Conservation (phyloP, 2,888 invertebrate genomes). For the Apomyelois bistriatella region DNA sequence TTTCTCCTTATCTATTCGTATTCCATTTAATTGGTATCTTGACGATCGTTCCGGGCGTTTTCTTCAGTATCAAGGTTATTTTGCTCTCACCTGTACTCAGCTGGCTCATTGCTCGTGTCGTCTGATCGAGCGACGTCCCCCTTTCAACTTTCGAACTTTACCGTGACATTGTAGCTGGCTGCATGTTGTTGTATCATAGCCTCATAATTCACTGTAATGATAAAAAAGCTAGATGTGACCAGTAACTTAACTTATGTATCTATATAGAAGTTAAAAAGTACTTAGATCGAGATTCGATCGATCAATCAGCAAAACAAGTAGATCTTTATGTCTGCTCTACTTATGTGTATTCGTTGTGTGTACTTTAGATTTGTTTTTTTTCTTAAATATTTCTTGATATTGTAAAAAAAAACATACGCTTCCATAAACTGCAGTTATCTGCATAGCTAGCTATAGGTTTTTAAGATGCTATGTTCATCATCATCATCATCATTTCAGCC, state of each 20-base stretch:
- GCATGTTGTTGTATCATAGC: slow-evolving; percentile 8
- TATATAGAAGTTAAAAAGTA: no score
- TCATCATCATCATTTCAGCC: no score
- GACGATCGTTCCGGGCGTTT: slow-evolving; percentile 58
- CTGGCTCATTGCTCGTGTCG: slow-evolving; percentile 32
- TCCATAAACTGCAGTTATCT: background rate
- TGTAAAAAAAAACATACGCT: no score
- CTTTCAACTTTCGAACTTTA: slow-evolving; percentile 46
- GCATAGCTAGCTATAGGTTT: background rate
- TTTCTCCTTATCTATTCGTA: slow-evolving; percentile 52
- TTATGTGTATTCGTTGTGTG: no score
- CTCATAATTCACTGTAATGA: background rate
- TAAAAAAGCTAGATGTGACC: no score
- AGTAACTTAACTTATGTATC: no score
- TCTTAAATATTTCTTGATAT: no score
- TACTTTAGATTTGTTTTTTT: no score
- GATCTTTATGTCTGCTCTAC: no score
- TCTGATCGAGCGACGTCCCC: slow-evolving; percentile 42
- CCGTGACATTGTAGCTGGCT: slow-evolving; percentile 10
- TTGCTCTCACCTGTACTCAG: slow-evolving; percentile 54
- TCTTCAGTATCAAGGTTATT: slow-evolving; percentile 67
- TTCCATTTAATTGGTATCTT: slow-evolving; percentile 55
- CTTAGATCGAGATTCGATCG: no score
- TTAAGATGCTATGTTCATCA: no score
- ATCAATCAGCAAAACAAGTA: no score